A percentile compares a stretch with the other conserved stretches of the same genome.
phyloP scores from a whole-genome alignment of 2,888 invertebrate species.

The Neria commutata region DNA sequence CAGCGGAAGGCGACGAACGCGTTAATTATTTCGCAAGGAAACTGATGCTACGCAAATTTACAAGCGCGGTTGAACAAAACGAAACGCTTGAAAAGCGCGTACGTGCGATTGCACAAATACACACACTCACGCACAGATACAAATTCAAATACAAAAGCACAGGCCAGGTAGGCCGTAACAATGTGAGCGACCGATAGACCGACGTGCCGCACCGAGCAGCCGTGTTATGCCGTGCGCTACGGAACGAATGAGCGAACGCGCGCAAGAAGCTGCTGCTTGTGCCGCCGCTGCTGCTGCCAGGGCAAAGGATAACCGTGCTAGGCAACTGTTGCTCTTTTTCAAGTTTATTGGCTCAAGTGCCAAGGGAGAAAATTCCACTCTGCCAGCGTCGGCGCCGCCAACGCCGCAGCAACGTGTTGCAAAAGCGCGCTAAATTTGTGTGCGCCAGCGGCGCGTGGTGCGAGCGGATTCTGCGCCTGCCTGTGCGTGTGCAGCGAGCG shows the following conservation, averaged over 20 bases:
- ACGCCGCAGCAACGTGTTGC: slow-evolving; percentile 3
- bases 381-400: neutral
- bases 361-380: slow-evolving; percentile 48
- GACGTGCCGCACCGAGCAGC: slow-evolving; percentile 20
- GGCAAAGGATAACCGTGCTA: slow-evolving; percentile 53
- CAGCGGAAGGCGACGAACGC: too few species aligned
- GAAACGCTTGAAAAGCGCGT: too few species aligned
- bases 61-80: neutral
- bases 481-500: neutral
- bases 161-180: neutral
- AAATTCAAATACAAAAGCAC: neutral
- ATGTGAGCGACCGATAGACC: neutral
- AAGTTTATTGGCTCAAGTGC: slow-evolving; percentile 55
- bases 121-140: slow-evolving; percentile 2
- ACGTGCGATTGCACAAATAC: neutral
- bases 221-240: slow-evolving; percentile 24
- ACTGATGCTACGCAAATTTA: neutral
- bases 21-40: slow-evolving; percentile 6
- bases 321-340: slow-evolving; percentile 58
- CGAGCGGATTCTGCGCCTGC: neutral
- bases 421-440: neutral
- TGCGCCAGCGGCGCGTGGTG: neutral
- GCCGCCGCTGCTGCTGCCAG: slow-evolving; percentile 35
- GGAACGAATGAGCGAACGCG: neutral
- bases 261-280: neutral